Evolutionary conservation across 2,888 invertebrate genomes (phyloP), one percentile per base, ranked within the genome.

Genomic region (Synanthedon andrenaeformis): DNA sequence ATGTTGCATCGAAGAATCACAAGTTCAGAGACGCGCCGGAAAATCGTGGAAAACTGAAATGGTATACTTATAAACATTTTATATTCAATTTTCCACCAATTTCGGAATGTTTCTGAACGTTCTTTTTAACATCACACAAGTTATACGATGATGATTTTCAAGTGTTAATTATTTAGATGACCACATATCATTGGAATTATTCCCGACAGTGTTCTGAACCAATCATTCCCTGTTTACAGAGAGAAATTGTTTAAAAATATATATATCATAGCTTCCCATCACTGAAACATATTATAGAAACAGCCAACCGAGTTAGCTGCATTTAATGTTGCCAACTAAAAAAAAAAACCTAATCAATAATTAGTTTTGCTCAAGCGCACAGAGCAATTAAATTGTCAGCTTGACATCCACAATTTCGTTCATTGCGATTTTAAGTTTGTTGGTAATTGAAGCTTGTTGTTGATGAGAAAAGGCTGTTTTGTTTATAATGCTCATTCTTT

Each of bases 401-500:
- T 35, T 35, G 35, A 35, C 35, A 35, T 8, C 35, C 35, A 35
- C 35, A 35, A 35, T 10, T 35, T 8, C 35, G 35, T 35, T 35
- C 35, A 35, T 35, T 35, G 10, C 35, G 35, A 35, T 35, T 35
- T 35, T 35, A 35, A 35, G 3, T 35, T 35, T 35, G 8, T 35
- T 35, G 35, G 35, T 35, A 35, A 8, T 35, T 35, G 10, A 35
- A 35, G 35, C 35, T 35, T 35, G 35, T 35, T 35, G 35, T 35
- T 35, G 35, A 35, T 35, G 35, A 35, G 35, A 35, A 35, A 35
- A 60, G 68, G 69, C 69, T 74, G 76, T 77, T 78, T 66, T 67
- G 72, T 79, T 70, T 69, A 62, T 64, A 74, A 80, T 83, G 84
- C 86, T 86, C 86, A 86, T 70, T 72, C 74, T 81, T 84, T 78